Evolutionary conservation across 2,113 vertebrate genomes (phyloP).

Genomic region (Sinocyclocheilus grahami): DNA sequence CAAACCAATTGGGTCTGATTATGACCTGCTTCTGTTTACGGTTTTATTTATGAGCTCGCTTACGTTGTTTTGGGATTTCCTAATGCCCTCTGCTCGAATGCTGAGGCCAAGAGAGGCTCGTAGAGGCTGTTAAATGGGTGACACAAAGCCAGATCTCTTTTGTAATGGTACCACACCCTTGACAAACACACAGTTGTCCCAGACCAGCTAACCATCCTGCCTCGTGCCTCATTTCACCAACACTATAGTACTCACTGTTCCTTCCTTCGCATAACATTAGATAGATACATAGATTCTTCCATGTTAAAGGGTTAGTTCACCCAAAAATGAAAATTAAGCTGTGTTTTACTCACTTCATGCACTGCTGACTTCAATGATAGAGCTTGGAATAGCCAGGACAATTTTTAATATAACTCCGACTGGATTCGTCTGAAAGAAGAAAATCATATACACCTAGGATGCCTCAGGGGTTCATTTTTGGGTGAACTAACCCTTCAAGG

Average conservation of each 20-base stretch:
- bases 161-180: conserved; percentile 21
- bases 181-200: background rate
- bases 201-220: background rate
- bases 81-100: background rate
- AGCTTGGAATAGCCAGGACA: too few species aligned
- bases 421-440: too few species aligned
- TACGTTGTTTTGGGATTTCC: conserved; percentile 20
- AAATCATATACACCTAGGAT: too few species aligned
- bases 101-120: conserved; percentile 6
- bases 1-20: background rate
- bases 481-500: too few species aligned
- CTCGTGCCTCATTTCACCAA: background rate
- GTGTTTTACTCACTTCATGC: too few species aligned
- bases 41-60: conserved; percentile 16
- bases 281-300: background rate
- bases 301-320: background rate
- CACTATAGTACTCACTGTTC: background rate
- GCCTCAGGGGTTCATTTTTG: too few species aligned
- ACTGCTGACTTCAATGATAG: too few species aligned
- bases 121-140: conserved; percentile 7
- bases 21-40: background rate
- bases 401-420: too few species aligned
- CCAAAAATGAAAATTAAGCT: too few species aligned
- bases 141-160: background rate
- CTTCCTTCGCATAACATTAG: background rate